Evolutionary conservation across 2,797 vertebrate species (phyloP).

Genomic region (Acanthopagrus latus): DNA sequence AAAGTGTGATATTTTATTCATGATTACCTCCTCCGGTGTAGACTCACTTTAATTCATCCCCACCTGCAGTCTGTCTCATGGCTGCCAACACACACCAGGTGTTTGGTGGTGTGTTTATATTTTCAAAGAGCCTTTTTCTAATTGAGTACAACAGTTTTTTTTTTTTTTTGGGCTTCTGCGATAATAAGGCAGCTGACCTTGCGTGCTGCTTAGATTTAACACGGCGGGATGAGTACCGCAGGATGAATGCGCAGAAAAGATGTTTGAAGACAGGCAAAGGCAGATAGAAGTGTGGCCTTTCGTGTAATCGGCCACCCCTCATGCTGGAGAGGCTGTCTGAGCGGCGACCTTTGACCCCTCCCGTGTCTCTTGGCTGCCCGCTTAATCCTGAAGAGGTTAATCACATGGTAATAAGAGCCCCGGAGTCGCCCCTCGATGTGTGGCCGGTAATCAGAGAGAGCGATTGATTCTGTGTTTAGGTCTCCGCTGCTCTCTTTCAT

Average conservation of each 20-base stretch:
- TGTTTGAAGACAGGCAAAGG: slow-evolving; percentile 38
- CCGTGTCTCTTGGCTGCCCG: slow-evolving; percentile 58
- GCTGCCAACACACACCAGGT: slow-evolving; percentile 70
- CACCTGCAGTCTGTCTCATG: slow-evolving; percentile 67
- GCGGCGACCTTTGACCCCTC: slow-evolving; percentile 62
- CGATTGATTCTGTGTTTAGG: slow-evolving; percentile 9
- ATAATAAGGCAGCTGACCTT: slow-evolving; percentile 74
- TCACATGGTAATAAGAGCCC: slow-evolving; percentile 74
- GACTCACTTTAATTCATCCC: slow-evolving; percentile 70
- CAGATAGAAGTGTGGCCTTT: slow-evolving; percentile 60
- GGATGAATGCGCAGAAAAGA: slow-evolving; percentile 38
- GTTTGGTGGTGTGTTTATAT: slow-evolving; percentile 64
- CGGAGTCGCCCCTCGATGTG: slow-evolving; percentile 46
- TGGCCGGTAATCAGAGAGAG: slow-evolving; percentile 31
- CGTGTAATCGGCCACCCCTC: slow-evolving; percentile 63
- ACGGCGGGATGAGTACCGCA: slow-evolving; percentile 29
- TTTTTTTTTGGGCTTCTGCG: slow-evolving; percentile 34
- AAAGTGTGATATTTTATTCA: slow-evolving; percentile 78
- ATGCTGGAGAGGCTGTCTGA: slow-evolving; percentile 64
- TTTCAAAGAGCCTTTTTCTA: slow-evolving; percentile 71
- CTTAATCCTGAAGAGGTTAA: slow-evolving; percentile 75
- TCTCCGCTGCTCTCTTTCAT: slow-evolving; percentile 5
- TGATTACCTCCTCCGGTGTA: slow-evolving; percentile 66
- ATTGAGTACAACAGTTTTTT: slow-evolving; percentile 65
- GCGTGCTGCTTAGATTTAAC: slow-evolving; percentile 61